A percentile compares a stretch with the other conserved stretches of the same genome.
Conservation (phyloP, 2,888 invertebrate species). For the Drosophila peninsularis region DNA sequence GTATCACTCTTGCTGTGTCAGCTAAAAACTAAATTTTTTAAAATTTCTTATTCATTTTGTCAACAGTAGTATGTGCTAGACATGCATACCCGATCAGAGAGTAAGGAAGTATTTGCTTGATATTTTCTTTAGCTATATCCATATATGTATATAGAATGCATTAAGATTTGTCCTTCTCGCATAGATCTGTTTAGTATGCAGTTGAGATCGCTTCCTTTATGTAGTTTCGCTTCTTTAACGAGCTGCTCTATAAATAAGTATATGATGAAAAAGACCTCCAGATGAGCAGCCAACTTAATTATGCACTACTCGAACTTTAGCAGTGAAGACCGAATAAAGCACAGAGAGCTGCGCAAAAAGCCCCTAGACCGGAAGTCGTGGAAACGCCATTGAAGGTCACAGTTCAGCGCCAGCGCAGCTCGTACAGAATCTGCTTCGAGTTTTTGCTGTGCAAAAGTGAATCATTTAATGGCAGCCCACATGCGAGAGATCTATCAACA, state of each 20-base stretch:
- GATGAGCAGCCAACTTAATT: constrained; percentile 49
- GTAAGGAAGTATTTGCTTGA: background rate
- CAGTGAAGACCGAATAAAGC: constrained; percentile 31
- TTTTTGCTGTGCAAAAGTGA: constrained; percentile 51
- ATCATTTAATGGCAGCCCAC: constrained; percentile 70
- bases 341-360: constrained; percentile 6
- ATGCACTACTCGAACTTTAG: constrained; percentile 59
- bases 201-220: constrained; percentile 37
- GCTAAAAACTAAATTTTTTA: background rate
- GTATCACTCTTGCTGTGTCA: background rate
- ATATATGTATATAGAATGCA: constrained; percentile 3
- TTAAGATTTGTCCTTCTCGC: constrained; percentile 37
- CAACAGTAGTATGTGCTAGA: background rate
- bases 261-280: constrained; percentile 49
- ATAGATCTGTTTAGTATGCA: constrained; percentile 51
- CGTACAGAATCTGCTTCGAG: constrained; percentile 42
- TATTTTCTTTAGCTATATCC: background rate
- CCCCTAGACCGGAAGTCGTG: constrained; percentile 53
- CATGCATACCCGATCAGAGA: background rate
- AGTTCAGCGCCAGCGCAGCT: constrained; percentile 27
- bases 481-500: constrained; percentile 40
- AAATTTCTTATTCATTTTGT: background rate
- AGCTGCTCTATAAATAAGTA: constrained; percentile 49
- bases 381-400: constrained; percentile 47
- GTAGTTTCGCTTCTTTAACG: background rate